Evolutionary conservation across 1,140 invertebrate species (phyloP), one percentile per base, ranked within the genome.

Genomic region (Trichogramma pretiosum): DNA sequence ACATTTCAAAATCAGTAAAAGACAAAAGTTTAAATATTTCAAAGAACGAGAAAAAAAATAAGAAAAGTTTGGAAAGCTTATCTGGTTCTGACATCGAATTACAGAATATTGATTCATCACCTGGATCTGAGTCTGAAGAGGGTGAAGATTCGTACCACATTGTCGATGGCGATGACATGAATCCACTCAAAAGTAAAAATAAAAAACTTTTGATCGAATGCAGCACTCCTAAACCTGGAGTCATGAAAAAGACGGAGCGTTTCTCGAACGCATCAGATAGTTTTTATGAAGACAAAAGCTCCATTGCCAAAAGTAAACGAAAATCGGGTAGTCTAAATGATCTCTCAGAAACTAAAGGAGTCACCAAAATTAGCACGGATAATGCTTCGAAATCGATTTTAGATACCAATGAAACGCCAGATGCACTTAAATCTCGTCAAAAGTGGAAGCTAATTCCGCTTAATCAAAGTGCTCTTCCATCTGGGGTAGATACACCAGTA

Each of bases 201-300:
- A 23, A 45, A 14, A 37, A 53, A 26, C n/a, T n/a, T 8, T 37
- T 51, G 9, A 43, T 58, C 3, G 32, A 46, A 33, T 54, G 48
- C 19, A 61, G 56, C 36, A 61, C 56, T 2, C 56, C 56, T 11
- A 58, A 56, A 39, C 19, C 18, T 22, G 48, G 26, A 3, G 16
- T 33, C 13, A 37, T 2, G 5, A 37, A 32, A 9, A 42, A 48
- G n/a, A n/a, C n/a, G n/a, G n/a, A n/a, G n/a, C n/a, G n/a, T n/a
- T n/a, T n/a, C n/a, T n/a, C n/a, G n/a, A n/a, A n/a, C n/a, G n/a
- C n/a, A n/a, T n/a, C n/a, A n/a, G 36, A 44, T n/a, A 45, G 16
- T 28, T 28, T 40, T 18, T 19, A 21, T 9, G 44, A 21, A 5
- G 35, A 33, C 1, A 38, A 38, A 18, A 37, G 39, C 26, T 48